phyloP scores from a whole-genome alignment of 2,888 invertebrate species.

The Drosophila borborema region DNA sequence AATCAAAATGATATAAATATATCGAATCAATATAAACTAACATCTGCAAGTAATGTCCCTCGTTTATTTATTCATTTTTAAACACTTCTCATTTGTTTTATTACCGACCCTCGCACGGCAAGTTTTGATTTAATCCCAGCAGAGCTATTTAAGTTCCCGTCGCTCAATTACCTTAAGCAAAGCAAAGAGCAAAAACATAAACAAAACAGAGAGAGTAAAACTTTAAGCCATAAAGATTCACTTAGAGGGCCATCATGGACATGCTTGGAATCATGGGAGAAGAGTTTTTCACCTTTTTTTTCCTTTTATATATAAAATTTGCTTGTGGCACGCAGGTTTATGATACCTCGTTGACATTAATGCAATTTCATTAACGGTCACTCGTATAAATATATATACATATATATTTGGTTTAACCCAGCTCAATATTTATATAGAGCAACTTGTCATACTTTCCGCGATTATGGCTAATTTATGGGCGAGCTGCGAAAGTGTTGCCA shows the following conservation, averaged over 20 bases:
- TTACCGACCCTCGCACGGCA: conserved; percentile 9
- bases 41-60: background rate
- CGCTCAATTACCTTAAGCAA: conserved; percentile 22
- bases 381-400: background rate
- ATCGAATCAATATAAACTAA: background rate
- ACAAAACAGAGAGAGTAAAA: conserved; percentile 22
- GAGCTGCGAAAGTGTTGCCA: conserved; percentile 25
- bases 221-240: conserved; percentile 51
- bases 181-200: conserved; percentile 1
- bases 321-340: conserved; percentile 13
- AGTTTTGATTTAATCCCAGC: conserved; percentile 18
- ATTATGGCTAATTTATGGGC: conserved; percentile 27
- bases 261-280: conserved; percentile 10
- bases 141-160: conserved; percentile 27
- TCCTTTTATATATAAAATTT: conserved; percentile 7
- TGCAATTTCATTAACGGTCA: conserved; percentile 18
- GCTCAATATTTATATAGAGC: conserved; percentile 38
- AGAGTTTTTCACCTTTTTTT: conserved; percentile 13
- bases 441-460: conserved; percentile 49
- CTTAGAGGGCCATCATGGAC: conserved; percentile 28
- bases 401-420: background rate
- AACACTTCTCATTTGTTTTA: background rate
- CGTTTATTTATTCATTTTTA: background rate
- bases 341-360: conserved; percentile 31
- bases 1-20: background rate